Base-by-base conservation (phyloP, 2,113 vertebrate species). In the Sander vitreus region DNA sequence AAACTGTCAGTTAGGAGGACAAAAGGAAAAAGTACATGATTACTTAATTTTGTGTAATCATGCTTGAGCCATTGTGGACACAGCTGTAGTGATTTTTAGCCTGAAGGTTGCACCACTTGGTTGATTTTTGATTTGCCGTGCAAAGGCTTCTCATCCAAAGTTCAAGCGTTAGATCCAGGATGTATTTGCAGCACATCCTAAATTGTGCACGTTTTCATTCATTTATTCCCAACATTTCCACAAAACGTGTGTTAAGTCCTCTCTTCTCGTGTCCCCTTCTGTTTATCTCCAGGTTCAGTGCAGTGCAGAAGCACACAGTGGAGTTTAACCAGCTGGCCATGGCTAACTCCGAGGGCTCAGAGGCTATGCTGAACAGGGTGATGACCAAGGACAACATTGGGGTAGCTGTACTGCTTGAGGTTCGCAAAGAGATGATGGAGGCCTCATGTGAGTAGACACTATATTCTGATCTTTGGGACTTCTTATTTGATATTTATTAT, bases 321-420 rank as follows among this genome's bases (percentile, higher is more conserved):
- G 98, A 99, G 94, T 99, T 99, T 94, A 99, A 99, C 95, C 98
- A 99, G 91, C 95, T 99, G 90, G 98, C 98, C 76, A 99, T 99
- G 98, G 98, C 98, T 76, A 99, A 99, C 94, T 99, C 98, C 0
- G 98, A 99, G 91, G 98, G 98, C 83, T 99, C 98, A 6, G 98
- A 99, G 95, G 97, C 97, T 23, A 99, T 99, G 98, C 90, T 99
- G 93, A 99, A 99, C 95, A 96, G 98, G 93, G 98, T 99, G 79
- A 99, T 99, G 98, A 99, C 98, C 39, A 99, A 99, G 94, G 98
- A 99, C 89, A 99, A 99, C 93, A 99, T 99, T 54, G 98, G 98
- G 15, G 98, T 99, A 27, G 98, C 98, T 47, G 96, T 98, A 2
- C 94, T 99, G 79, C 94, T 99, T 48, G 98, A 99, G 81, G 95